Percentiles rank a stretch among this genome's conserved stretches.
phyloP scores from a whole-genome alignment of 2,888 invertebrate genomes.

The Coleophora flavipennella region DNA sequence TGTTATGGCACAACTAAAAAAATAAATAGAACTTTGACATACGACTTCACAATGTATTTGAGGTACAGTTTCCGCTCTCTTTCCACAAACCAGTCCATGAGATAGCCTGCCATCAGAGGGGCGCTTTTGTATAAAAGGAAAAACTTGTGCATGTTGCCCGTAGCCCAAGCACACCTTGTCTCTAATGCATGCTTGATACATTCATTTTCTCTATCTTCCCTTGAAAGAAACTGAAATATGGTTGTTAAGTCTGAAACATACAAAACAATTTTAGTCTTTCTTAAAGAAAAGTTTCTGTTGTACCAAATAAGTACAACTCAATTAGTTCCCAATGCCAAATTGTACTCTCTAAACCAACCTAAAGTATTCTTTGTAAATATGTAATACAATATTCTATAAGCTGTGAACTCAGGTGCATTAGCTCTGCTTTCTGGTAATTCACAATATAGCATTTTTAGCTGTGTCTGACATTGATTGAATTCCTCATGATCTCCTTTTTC shows the following conservation, averaged over 20 bases:
- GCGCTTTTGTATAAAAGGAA: conserved; percentile 91
- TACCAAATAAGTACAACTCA: too few relatives aligned
- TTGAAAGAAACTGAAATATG: conserved; percentile 85
- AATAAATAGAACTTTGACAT: conserved; percentile 71
- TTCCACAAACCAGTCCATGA: conserved; percentile 98
- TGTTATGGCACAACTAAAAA: too few relatives aligned
- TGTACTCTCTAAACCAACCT: conserved; percentile 69
- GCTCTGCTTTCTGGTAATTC: conserved; percentile 78
- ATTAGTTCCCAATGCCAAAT: too few relatives aligned
- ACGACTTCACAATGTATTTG: conserved; percentile 96
- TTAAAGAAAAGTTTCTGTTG: too few relatives aligned
- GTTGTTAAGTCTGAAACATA: conserved; percentile 89
- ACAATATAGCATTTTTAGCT: conserved; percentile 93
- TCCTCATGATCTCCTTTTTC: conserved; percentile 99
- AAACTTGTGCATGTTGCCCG: conserved; percentile 93
- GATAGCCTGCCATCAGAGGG: conserved; percentile 95
- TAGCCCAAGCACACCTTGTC: conserved; percentile 93
- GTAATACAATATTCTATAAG: conserved; percentile 97
- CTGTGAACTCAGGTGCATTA: conserved; percentile 93
- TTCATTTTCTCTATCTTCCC: conserved; percentile 83
- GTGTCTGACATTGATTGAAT: conserved; percentile 99
- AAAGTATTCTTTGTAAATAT: conserved; percentile 98
- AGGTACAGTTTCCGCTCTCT: conserved; percentile 94
- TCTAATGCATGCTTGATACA: conserved; percentile 89
- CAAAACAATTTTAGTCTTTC: conserved; percentile 3